A percentile compares a stretch with the other conserved stretches of the same genome.
Conservation (phyloP, 1,140 invertebrate genomes). For the Lordiphosa mommai region DNA sequence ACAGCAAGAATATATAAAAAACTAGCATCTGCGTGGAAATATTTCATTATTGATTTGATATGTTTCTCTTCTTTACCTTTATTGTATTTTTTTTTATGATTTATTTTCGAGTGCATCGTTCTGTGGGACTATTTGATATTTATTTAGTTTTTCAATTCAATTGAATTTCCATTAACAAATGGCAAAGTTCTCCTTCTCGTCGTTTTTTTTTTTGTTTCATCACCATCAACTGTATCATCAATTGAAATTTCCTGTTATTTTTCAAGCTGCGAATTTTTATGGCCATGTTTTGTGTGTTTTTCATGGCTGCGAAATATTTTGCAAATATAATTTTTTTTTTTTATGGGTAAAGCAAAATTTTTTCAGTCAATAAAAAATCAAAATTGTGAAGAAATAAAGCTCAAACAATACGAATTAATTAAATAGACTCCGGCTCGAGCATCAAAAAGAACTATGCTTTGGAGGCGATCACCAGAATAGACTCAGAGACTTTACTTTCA, state of each 20-base stretch:
- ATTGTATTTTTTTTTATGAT: constrained; percentile 24
- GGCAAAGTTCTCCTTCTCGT: constrained; percentile 30
- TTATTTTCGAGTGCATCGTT: constrained; percentile 27
- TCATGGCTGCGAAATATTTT: no score
- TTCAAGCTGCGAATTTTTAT: not conserved
- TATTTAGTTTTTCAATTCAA: constrained; percentile 71
- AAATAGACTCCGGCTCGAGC: no score
- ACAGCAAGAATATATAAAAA: no score
- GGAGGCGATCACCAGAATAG: no score
- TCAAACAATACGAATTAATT: no score
- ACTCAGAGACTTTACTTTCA: no score
- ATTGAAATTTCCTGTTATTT: constrained; percentile 1
- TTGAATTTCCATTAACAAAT: constrained; percentile 76
- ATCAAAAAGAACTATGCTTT: no score
- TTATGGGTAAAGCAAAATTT: no score
- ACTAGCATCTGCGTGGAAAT: constrained; percentile 1
- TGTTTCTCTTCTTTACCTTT: not conserved
- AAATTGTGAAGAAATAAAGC: no score
- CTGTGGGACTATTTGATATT: constrained; percentile 26
- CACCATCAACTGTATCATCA: constrained; percentile 18
- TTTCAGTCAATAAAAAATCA: no score
- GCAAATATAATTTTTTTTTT: no score
- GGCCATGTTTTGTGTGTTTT: no score
- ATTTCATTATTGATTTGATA: constrained; percentile 52
- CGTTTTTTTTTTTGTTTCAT: constrained; percentile 30